These are phyloP conservation scores for Furcifer pardalis DNA, from an alignment of 2,797 vertebrate genomes.

Conservation along the genomic window DNA sequence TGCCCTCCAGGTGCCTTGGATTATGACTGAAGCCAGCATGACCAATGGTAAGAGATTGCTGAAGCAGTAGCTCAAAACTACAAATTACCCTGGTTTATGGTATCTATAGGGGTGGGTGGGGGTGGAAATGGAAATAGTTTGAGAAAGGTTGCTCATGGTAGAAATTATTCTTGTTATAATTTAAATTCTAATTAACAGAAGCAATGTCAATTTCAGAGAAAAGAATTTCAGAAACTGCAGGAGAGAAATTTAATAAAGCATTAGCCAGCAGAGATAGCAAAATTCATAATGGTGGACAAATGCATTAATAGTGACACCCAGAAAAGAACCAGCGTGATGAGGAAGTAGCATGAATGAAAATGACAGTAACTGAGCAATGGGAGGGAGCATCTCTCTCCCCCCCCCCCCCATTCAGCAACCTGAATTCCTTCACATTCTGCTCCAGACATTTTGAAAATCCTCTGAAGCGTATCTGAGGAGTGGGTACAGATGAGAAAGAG, in stretches of 20 bases:
- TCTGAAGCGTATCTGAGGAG: neutral
- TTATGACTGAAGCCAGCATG: no score
- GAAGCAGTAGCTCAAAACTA: no score
- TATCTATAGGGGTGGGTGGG: no score
- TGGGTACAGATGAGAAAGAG: neutral
- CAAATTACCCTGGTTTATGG: no score
- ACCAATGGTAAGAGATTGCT: neutral
- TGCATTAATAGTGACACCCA: neutral
- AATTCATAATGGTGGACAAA: neutral
- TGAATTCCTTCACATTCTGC: neutral
- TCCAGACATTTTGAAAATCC: neutral
- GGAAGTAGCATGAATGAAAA: neutral
- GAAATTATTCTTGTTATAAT: neutral
- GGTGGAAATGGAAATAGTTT: neutral
- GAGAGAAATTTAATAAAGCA: neutral
- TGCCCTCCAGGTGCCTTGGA: no score
- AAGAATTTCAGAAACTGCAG: no score
- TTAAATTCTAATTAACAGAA: slow-evolving; percentile 7
- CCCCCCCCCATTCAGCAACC: no score
- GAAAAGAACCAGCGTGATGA: neutral
- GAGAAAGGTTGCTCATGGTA: neutral
- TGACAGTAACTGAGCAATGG: neutral
- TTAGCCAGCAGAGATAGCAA: neutral
- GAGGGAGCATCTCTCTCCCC: neutral
- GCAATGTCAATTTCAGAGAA: neutral